These are phyloP conservation scores for Eulemur mongoz DNA, from an alignment of 2,797 vertebrate genomes.

Conservation along the genomic window DNA sequence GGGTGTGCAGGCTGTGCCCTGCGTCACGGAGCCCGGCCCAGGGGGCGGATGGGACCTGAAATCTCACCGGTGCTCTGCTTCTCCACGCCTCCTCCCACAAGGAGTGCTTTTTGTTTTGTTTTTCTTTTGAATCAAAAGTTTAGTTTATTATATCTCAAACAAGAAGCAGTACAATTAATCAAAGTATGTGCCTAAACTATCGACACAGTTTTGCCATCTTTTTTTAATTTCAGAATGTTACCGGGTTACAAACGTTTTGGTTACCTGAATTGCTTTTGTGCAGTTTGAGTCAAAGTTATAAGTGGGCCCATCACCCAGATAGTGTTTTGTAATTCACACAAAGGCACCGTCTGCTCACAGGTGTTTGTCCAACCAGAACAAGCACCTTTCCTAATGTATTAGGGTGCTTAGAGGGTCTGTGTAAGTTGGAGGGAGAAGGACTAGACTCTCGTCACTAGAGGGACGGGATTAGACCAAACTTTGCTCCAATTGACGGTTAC, in stretches of 20 bases:
- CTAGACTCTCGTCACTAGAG: background rate
- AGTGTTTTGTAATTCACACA: too few relatives aligned
- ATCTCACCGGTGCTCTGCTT: background rate
- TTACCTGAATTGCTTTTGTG: too few relatives aligned
- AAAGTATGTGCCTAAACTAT: too few relatives aligned
- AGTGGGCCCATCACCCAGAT: too few relatives aligned
- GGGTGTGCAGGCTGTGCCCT: background rate
- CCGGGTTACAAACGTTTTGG: too few relatives aligned
- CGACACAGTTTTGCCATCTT: too few relatives aligned
- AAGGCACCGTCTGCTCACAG: background rate
- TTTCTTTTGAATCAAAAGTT: too few relatives aligned
- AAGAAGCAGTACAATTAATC: too few relatives aligned
- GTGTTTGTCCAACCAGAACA: background rate
- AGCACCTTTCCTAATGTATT: background rate
- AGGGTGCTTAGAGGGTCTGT: background rate
- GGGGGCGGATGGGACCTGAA: background rate
- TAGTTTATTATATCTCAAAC: too few relatives aligned
- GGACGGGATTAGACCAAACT: background rate
- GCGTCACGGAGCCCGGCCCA: fast-evolving
- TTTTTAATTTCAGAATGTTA: too few relatives aligned
- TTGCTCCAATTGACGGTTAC: background rate
- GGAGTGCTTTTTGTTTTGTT: background rate
- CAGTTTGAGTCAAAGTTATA: too few relatives aligned
- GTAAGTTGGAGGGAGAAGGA: background rate
- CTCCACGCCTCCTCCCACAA: background rate